Percentiles rank a stretch among this genome's conserved stretches.
These are phyloP conservation scores for Herpetotheres cachinnans DNA, from an alignment of 2,113 vertebrate genomes.

Conservation along the genomic window DNA sequence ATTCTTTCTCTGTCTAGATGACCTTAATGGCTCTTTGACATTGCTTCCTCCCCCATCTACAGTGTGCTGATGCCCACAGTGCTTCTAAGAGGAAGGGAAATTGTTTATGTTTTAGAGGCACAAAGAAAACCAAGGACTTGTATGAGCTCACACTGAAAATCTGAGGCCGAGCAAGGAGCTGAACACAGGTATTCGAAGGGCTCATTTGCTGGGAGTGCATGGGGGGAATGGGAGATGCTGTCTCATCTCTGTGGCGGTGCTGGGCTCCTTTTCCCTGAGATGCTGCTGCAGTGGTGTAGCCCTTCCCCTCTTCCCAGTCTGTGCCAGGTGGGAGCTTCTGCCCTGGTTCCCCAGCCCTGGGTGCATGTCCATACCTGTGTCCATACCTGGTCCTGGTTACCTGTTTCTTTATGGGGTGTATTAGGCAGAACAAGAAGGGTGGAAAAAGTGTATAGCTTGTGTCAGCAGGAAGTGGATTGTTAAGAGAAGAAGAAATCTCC, in stretches of 20 bases:
- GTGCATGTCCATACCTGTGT: fast-evolving
- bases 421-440: not conserved
- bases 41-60: not conserved
- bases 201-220: not conserved
- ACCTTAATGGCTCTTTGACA: not conserved
- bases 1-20: not conserved
- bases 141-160: not conserved
- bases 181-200: not conserved
- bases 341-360: not conserved
- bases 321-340: not conserved
- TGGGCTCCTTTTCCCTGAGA: not conserved
- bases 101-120: not conserved
- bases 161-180: not conserved
- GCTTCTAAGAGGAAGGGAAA: not conserved
- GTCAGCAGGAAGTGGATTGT: not conserved
- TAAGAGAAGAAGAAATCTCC: not conserved
- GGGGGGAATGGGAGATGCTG: not conserved
- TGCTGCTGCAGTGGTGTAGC: not conserved
- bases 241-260: fast-evolving
- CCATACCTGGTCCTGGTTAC: not conserved
- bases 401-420: not conserved
- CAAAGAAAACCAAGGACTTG: not conserved
- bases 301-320: not conserved
- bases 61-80: not conserved
- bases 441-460: not conserved